A percentile compares a stretch with the other conserved stretches of the same genome.
These are phyloP conservation scores for Terebella lapidaria DNA, from an alignment of 2,888 invertebrate species.

Conservation along the genomic window DNA sequence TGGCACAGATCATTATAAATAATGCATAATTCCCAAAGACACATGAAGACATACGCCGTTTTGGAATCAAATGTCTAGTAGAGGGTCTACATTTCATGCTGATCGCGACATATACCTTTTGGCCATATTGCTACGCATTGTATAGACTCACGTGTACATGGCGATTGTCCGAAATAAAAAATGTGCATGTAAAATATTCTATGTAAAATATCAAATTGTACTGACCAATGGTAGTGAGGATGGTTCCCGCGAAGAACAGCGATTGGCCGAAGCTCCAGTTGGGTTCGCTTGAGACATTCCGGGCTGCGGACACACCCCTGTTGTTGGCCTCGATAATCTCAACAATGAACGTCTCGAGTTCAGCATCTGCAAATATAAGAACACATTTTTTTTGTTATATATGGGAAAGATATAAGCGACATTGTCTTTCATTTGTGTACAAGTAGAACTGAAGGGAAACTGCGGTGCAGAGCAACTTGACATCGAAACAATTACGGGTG, in stretches of 20 bases:
- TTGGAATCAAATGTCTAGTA: background rate
- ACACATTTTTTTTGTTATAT: background rate
- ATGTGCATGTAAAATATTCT: no score
- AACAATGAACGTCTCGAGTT: conserved; percentile 67
- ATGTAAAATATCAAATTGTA: no score
- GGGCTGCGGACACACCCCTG: conserved; percentile 71
- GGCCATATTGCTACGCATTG: background rate
- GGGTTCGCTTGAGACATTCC: conserved; percentile 69
- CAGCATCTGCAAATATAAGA: conserved; percentile 62
- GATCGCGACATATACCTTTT: background rate
- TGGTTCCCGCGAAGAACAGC: conserved; percentile 79
- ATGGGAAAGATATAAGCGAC: background rate
- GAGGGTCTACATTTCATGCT: background rate
- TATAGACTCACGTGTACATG: background rate
- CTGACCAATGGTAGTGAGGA: conserved; percentile 75
- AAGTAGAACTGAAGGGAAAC: no score
- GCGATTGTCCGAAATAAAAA: background rate
- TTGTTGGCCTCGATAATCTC: conserved; percentile 72
- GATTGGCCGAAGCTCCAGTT: conserved; percentile 90
- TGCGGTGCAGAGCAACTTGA: no score
- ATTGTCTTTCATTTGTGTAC: background rate
- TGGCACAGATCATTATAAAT: background rate
- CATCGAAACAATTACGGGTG: no score
- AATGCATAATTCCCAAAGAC: background rate
- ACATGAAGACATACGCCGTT: background rate